Conservation (phyloP, 2,113 vertebrate species). For the Pelecanus crispus region DNA sequence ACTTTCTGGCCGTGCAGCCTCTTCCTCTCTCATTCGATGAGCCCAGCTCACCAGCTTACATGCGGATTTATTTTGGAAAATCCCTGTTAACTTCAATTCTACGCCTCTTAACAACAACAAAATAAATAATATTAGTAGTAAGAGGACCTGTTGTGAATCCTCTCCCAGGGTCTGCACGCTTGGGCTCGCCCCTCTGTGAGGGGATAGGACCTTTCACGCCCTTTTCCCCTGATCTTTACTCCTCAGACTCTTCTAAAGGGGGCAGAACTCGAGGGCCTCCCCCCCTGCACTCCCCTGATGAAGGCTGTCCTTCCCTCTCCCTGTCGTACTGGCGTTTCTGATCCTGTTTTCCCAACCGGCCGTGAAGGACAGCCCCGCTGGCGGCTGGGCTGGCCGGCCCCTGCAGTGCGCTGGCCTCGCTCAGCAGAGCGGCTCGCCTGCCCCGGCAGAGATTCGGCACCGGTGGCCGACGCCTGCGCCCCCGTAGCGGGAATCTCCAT, state of each 20-base stretch:
- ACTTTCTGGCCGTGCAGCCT: background rate
- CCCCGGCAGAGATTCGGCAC: background rate
- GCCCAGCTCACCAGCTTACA: fast-evolving
- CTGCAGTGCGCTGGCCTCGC: background rate
- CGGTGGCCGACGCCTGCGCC: fast-evolving
- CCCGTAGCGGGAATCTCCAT: fast-evolving
- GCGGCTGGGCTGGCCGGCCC: background rate
- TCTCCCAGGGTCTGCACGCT: fast-evolving
- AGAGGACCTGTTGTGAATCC: background rate
- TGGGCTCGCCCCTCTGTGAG: background rate
- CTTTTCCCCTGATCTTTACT: background rate
- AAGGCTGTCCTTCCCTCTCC: background rate
- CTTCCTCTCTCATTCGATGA: background rate
- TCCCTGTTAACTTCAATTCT: background rate
- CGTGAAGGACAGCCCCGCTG: fast-evolving
- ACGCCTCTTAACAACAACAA: background rate
- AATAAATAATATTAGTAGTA: background rate
- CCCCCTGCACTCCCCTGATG: fast-evolving
- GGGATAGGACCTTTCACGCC: background rate
- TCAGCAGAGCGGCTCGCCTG: background rate
- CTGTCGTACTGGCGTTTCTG: background rate
- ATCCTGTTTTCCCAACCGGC: background rate
- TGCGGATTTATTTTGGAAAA: background rate
- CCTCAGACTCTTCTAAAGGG: background rate
- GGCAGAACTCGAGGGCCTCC: background rate